Evolutionary conservation across 1,140 invertebrate species (phyloP).

Genomic region (Asbolus verrucosus): DNA sequence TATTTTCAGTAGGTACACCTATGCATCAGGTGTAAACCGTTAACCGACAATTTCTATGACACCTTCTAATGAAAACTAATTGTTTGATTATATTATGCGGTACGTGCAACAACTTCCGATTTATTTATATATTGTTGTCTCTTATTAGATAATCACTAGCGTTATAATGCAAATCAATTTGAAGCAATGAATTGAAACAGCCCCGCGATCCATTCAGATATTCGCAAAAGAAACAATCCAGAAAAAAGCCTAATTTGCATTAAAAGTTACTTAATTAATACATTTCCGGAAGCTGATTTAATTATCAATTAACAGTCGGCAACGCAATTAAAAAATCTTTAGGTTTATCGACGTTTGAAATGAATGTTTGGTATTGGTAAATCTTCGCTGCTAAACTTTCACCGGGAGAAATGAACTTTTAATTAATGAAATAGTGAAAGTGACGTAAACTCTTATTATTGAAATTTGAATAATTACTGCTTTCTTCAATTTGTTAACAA

Average conservation of each 20-base stretch:
- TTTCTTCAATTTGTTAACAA: conserved; percentile 4
- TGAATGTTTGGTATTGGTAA: conserved; percentile 14
- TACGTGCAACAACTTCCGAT: background rate
- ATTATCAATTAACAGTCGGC: conserved; percentile 2
- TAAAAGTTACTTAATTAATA: conserved; percentile 2
- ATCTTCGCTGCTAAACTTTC: conserved; percentile 43
- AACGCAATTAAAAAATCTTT: conserved; percentile 19
- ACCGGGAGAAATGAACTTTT: conserved; percentile 51
- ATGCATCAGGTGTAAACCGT: background rate
- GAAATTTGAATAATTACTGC: conserved; percentile 40
- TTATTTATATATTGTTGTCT: no score
- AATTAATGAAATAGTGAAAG: conserved; percentile 52
- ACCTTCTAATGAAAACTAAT: conserved; percentile 33
- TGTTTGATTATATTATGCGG: conserved; percentile 22
- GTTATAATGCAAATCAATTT: no score
- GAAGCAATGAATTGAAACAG: no score
- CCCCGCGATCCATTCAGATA: no score
- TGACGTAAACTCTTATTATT: conserved; percentile 47
- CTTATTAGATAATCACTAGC: no score
- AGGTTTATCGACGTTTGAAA: conserved; percentile 6
- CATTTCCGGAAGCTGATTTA: conserved; percentile 12
- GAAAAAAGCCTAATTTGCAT: background rate
- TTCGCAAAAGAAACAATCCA: background rate
- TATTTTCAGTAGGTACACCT: no score
- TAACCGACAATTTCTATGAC: conserved; percentile 5